A percentile compares a stretch with the other conserved stretches of the same genome.
Evolutionary conservation across 2,888 invertebrate genomes (phyloP).

Genomic region (Cybosia mesomella): DNA sequence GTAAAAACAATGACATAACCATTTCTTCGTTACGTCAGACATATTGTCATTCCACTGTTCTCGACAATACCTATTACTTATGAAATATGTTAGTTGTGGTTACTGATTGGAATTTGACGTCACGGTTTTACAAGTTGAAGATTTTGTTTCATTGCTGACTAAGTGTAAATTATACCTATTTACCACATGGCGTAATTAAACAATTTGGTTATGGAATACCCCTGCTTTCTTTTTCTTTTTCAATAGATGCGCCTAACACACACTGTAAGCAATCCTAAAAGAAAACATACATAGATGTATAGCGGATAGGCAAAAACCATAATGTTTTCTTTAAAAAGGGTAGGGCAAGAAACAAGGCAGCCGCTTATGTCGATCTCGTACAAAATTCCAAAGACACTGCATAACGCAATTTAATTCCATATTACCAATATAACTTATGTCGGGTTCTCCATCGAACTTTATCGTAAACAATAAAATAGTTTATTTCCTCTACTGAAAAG

Average conservation of each 20-base stretch:
- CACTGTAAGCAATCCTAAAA: not conserved
- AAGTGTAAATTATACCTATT: not conserved
- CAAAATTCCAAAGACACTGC: no score
- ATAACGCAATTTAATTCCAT: no score
- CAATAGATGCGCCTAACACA: not conserved
- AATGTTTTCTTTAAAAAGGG: no score
- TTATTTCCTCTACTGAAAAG: no score
- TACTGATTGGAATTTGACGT: not conserved
- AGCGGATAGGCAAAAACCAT: no score
- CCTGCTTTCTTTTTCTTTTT: not conserved
- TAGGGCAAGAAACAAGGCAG: no score
- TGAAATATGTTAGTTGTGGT: not conserved
- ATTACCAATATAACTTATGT: no score
- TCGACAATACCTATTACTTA: not conserved
- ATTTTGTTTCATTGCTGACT: not conserved
- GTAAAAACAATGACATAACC: not conserved
- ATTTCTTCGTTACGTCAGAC: not conserved
- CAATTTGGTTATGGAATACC: not conserved
- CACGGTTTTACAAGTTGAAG: not conserved
- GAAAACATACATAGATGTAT: no score
- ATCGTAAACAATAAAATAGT: no score
- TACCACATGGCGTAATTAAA: not conserved
- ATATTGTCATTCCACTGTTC: not conserved
- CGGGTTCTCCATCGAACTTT: no score
- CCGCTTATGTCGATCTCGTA: no score